These are phyloP conservation scores for Enteromius mattozi DNA, from an alignment of 2,797 vertebrate species.

Conservation along the genomic window DNA sequence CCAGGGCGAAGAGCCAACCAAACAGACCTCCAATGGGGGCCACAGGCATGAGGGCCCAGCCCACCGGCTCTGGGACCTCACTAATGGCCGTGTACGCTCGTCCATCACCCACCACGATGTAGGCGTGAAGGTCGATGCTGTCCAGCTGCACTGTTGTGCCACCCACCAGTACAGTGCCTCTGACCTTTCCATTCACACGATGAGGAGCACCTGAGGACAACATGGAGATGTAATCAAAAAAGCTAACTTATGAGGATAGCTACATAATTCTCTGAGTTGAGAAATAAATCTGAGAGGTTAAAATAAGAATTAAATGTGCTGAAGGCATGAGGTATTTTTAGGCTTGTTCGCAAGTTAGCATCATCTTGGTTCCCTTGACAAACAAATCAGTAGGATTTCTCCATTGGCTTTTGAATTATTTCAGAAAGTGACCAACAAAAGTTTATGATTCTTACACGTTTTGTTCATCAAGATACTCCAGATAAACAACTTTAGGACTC, in stretches of 20 bases:
- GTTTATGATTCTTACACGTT: background rate
- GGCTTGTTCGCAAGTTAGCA: background rate
- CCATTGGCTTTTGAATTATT: background rate
- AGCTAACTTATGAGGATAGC: background rate
- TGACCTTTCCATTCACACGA: conserved; percentile 93
- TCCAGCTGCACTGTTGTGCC: conserved; percentile 75
- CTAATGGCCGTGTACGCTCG: conserved; percentile 92
- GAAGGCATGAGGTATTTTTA: background rate
- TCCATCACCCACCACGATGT: conserved; percentile 92
- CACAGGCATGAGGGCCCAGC: conserved; percentile 88
- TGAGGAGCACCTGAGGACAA: conserved; percentile 86
- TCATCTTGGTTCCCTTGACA: background rate
- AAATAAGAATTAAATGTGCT: background rate
- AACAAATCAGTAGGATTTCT: background rate
- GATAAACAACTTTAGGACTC: background rate
- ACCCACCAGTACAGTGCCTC: conserved; percentile 83
- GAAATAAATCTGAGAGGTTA: background rate
- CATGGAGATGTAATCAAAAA: background rate
- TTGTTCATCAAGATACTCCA: background rate
- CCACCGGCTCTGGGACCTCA: conserved; percentile 84
- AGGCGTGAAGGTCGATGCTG: conserved; percentile 88
- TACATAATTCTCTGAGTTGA: background rate
- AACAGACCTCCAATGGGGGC: conserved; percentile 89
- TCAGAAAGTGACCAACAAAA: background rate
- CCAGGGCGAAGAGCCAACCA: conserved; percentile 94